Base-by-base conservation (phyloP, 2,797 vertebrate species). In the Siniperca obscura region DNA sequence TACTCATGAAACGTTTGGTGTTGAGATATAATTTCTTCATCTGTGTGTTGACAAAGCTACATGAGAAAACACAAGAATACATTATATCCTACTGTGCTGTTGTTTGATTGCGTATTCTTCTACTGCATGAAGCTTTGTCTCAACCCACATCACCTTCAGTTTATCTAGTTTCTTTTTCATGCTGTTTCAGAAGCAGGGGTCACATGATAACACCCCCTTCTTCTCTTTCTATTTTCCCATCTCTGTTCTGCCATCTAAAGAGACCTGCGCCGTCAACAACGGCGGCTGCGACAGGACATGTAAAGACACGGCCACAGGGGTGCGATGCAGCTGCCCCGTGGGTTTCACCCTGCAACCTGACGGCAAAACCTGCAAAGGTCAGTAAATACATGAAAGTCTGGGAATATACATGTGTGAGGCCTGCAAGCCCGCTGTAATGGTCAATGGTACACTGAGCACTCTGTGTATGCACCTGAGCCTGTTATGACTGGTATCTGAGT, bases 291-390 rank as follows among this genome's bases (percentile, higher is more conserved):
- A 99, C 92, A 95, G 98, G 89, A 99, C 98, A 0, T 99, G 98
- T 90, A 99, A 99, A 92, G 98, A 99, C 92, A 99, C 98, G 0
- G 98, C 98, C 70, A 99, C 98, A 0, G 98, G 98, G 42, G 98
- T 99, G 36, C 97, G 98, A 40, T 99, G 98, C 93, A 99, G 98
- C 93, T 99, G 98, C 92, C 98, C 98, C 0, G 98, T 98, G 57
- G 98, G 98, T 85, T 99, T 99, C 93, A 99, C 97, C 10, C 95
- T 99, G 78, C 98, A 99, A 92, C 96, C 98, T 0, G 98, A 99
- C 11, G 98, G 98, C 84, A 99, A 99, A 95, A 99, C 98, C 2
- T 99, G 98, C 94, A 99, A 99, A 99, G 98, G 98, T 99, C 93
- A 97, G 98, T 92, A 1, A 61, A 80, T 48, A 8, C n/a, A 21